Conservation (phyloP, 2,888 invertebrate species). For the Lasioglossum oenotherae region DNA sequence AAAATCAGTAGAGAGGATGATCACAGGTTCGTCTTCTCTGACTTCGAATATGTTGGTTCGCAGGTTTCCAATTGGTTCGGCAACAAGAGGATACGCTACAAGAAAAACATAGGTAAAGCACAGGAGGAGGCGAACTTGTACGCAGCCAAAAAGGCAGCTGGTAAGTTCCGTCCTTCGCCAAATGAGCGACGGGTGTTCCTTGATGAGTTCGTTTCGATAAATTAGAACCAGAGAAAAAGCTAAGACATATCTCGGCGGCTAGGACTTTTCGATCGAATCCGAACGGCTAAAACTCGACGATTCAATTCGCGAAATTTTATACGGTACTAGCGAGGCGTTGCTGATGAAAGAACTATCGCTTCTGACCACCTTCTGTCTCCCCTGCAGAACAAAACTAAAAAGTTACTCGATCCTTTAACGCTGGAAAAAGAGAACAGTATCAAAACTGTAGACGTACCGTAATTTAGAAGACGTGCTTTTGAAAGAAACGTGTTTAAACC, state of each 20-base stretch:
- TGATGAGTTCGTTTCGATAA: slow-evolving; percentile 62
- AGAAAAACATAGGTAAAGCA: slow-evolving; percentile 99
- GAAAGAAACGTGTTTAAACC: not conserved
- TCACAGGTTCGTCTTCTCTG: not conserved
- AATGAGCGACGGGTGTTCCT: slow-evolving; percentile 71
- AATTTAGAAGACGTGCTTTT: no score
- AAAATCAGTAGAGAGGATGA: not conserved
- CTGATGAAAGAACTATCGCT: slow-evolving; percentile 34
- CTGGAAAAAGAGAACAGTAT: not conserved
- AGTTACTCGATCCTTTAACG: not conserved
- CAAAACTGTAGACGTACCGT: no score
- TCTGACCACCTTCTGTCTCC: slow-evolving; percentile 16
- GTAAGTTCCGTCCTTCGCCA: slow-evolving; percentile 85
- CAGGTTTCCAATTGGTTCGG: slow-evolving; percentile 99
- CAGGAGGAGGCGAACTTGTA: slow-evolving; percentile 99
- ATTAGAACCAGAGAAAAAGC: slow-evolving; percentile 20
- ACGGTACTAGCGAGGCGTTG: slow-evolving; percentile 20
- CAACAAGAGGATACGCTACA: slow-evolving; percentile 99
- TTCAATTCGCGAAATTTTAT: not conserved
- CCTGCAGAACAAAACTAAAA: not conserved
- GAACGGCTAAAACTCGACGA: slow-evolving; percentile 36
- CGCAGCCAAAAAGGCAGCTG: slow-evolving; percentile 98
- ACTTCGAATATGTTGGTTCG: not conserved
- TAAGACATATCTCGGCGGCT: not conserved
- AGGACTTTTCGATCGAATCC: slow-evolving; percentile 3